These are phyloP conservation scores for Sturnus vulgaris DNA, from an alignment of 2,113 vertebrate species.

Conservation along the genomic window DNA sequence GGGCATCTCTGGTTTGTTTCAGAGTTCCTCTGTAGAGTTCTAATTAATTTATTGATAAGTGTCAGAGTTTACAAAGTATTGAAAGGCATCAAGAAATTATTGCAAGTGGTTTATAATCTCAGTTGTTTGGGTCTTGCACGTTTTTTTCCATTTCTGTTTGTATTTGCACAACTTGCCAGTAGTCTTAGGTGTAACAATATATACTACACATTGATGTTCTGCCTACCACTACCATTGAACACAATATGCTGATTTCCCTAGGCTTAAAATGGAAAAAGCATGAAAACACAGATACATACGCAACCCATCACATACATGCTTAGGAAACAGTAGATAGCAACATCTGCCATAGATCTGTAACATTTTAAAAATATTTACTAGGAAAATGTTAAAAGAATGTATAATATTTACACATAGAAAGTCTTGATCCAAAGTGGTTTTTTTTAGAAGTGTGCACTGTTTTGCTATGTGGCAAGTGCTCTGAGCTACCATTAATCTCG, in stretches of 20 bases:
- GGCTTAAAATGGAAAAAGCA: neutral
- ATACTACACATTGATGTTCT: neutral
- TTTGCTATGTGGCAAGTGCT: neutral
- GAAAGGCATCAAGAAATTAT: neutral
- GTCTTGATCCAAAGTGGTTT: neutral
- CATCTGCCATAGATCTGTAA: slow-evolving; percentile 15
- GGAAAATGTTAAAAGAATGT: slow-evolving; percentile 1
- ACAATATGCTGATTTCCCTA: neutral
- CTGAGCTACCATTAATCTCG: neutral
- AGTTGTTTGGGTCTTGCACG: neutral
- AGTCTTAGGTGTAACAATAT: neutral
- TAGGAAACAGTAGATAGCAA: slow-evolving; percentile 2
- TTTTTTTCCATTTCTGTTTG: neutral
- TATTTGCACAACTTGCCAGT: neutral
- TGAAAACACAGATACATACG: neutral
- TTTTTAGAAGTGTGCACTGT: neutral
- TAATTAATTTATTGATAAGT: neutral
- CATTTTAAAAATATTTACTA: slow-evolving; percentile 15
- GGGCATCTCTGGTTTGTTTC: neutral
- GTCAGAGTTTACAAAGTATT: neutral
- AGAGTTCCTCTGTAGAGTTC: neutral
- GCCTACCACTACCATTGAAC: neutral
- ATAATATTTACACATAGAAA: neutral
- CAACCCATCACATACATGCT: neutral
- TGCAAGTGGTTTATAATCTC: neutral